Evolutionary conservation across 53 echinoderm and acorn worm genomes (phyloP), one percentile per base, ranked within the genome.

Genomic region (Zoroaster sp.): DNA sequence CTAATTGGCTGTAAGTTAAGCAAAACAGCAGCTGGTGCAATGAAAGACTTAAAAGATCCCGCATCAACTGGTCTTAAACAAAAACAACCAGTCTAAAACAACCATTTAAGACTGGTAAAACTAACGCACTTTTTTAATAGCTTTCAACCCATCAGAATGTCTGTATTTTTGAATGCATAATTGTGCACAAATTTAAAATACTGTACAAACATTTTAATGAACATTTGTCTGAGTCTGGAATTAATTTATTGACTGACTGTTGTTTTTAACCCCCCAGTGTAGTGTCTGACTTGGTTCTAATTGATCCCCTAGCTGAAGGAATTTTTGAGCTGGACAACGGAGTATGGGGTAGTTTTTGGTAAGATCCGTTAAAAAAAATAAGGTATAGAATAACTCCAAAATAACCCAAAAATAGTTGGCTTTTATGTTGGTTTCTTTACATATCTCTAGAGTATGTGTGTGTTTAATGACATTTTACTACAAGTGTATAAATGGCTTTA

Each of bases 281-380:
- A 38, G 94, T 95, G 3, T 92, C 91, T 44, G 95, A 97, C 88
- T 51, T 97, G 14, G 94, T 97, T n/a, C 87, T 97, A 25, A 92
- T 97, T 28, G 98, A 95, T 65, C 98, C 98, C 18, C 55, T 97
- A 8, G 95, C 90, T 33, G 98, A 97, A 46, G 94, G 94, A 13
- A 81, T 97, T 23, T 95, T 97, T 87, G 94, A 94, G 52, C 87
- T 94, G 33, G 94, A 97, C 25, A 91, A 95, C 42, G 95, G 94
- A 18, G 80, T 95, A 30, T 95, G 95, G 92, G 91, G 83, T 66
- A 88, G 94, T 17, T 94, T 95, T 47, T 97, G 97, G 97, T 97
- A 68, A 90, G 93, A 78, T 40, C 15, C 4, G 5, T 87, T 47
- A 7, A 5, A 75, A 30, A n/a, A n/a, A n/a, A n/a, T n/a, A n/a